Conservation (phyloP, 2,888 invertebrate genomes). For the Eugnorisma glareosa region DNA sequence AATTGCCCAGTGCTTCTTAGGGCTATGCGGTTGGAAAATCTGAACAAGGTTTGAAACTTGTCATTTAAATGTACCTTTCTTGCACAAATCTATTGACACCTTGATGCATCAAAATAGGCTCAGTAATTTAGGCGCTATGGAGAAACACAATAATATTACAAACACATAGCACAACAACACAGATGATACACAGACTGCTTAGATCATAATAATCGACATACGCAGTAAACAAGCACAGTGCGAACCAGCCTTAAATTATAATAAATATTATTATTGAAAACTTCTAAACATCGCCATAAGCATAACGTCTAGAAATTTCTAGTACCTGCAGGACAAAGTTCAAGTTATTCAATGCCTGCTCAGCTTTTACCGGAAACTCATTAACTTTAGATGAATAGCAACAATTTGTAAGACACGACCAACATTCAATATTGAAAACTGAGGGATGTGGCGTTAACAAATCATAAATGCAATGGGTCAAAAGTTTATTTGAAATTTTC, state of each 20-base stretch:
- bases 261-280: conserved; percentile 26
- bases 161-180: too few relatives aligned
- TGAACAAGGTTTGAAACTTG: background rate
- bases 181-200: background rate
- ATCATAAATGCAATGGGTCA: background rate
- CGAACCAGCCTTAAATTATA: background rate
- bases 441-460: conserved; percentile 13
- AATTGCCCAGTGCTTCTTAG: background rate
- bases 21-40: background rate
- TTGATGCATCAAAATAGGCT: background rate
- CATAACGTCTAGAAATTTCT: conserved; percentile 47
- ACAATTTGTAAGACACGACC: conserved; percentile 45
- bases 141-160: background rate
- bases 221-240: background rate
- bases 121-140: background rate
- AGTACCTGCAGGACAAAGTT: conserved; percentile 44
- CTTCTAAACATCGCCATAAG: conserved; percentile 18
- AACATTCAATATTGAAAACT: conserved; percentile 35
- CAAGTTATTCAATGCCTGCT: conserved; percentile 54
- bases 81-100: background rate
- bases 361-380: conserved; percentile 61
- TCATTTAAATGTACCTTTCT: background rate
- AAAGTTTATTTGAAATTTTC: background rate
- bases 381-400: conserved; percentile 54
- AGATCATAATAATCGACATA: background rate